Conservation (phyloP, 2,797 vertebrate genomes). For the Apodemus agrarius region DNA sequence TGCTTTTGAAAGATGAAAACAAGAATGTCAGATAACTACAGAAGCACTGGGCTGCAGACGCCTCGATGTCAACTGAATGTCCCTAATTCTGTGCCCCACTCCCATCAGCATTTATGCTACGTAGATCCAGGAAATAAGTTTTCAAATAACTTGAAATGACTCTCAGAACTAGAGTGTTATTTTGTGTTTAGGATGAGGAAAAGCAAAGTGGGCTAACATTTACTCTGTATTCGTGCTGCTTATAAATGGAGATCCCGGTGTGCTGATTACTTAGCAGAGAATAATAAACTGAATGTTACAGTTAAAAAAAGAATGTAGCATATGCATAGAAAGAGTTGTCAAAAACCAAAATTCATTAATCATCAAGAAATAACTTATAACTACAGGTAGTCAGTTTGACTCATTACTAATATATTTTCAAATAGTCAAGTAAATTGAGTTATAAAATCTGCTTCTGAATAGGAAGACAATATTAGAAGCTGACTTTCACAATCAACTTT, state of each 20-base stretch:
- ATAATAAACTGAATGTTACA: neutral
- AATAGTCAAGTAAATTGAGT: neutral
- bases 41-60: no score
- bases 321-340: neutral
- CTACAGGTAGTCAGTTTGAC: neutral
- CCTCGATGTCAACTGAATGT: no score
- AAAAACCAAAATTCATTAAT: neutral
- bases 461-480: neutral
- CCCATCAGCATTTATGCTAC: neutral
- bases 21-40: no score
- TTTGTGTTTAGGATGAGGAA: constrained; percentile 5
- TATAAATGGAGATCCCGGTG: neutral
- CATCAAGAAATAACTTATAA: neutral
- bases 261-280: neutral
- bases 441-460: neutral
- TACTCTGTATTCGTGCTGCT: neutral
- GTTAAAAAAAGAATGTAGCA: neutral
- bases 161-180: constrained; percentile 40
- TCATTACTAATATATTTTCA: neutral
- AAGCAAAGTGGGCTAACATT: neutral
- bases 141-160: constrained; percentile 33
- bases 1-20: no score
- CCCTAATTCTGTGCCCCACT: no score
- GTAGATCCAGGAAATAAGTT: neutral
- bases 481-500: neutral